Evolutionary conservation across 1,140 invertebrate species (phyloP), one percentile per base, ranked within the genome.

Genomic region (Dendrolimus kikuchii): DNA sequence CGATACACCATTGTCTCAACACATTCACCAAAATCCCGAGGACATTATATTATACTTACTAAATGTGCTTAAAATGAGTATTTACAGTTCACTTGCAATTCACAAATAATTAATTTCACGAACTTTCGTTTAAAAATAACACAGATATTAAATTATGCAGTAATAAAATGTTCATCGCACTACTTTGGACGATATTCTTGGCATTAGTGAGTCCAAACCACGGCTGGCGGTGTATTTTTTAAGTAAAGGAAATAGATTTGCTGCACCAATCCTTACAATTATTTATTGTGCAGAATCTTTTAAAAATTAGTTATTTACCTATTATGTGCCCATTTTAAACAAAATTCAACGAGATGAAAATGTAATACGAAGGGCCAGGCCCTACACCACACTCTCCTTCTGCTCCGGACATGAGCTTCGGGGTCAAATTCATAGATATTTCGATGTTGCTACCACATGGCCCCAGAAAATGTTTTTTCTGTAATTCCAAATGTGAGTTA

Each of bases 1-100:
- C 83, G 83, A 86, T 86, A 86, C 78, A 84, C 83, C 80, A 86
- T 86, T 86, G 80, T 86, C 81, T 84, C 76, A 81, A 74, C 77
- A 82, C 75, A 79, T 80, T 82, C 73, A 80, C 76, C 60, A 70
- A 80, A 82, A 71, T 74, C 64, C 59, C 63, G 60, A 70, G 60
- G 53, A 66, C 53, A 61, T 64, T 59, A 46, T 53, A 9, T 59
- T 65, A 52, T 57, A 62, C 58, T 66, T 61, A 59, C 40, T 57
- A 42, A 10, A 52, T 47, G 55, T 46, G 53, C 23, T 23, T 23
- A 23, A 23, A 48, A 55, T 48, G 57, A 36, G 43, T 47, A 10
- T 50, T 48, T 51, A 40, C 43, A 40, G 40, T 55, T 53, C 43
- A 49, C 40, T 40, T 50, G 44, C 5, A 53, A 45, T 44, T 10